A percentile compares a stretch with the other conserved stretches of the same genome.
Evolutionary conservation across 2,113 vertebrate genomes (phyloP).

Genomic region (Gymnogyps californianus): DNA sequence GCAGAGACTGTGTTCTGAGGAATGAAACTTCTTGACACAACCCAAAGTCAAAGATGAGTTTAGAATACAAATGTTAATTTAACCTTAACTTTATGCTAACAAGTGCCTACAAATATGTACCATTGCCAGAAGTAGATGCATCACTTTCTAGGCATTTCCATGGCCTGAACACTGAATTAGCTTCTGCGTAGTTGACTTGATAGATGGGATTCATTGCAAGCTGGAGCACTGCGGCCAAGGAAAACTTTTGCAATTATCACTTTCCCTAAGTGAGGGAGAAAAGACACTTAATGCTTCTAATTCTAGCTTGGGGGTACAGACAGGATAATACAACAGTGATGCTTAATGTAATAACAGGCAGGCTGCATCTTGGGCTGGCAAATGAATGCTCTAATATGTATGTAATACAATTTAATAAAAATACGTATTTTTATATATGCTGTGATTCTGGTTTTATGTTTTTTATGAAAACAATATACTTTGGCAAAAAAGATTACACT

Average conservation of each 20-base stretch:
- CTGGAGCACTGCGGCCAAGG: constrained; percentile 73
- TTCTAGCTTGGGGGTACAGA: background rate
- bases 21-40: background rate
- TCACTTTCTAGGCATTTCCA: constrained; percentile 56
- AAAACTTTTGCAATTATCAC: constrained; percentile 81
- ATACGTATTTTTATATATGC: background rate
- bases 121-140: background rate
- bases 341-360: background rate
- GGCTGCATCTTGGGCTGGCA: background rate
- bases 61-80: background rate
- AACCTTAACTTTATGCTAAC: background rate
- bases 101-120: background rate
- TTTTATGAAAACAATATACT: background rate
- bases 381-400: background rate
- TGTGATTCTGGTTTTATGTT: background rate
- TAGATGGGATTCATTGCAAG: constrained; percentile 51
- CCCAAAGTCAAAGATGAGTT: background rate
- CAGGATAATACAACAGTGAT: background rate
- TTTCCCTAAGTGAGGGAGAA: constrained; percentile 67
- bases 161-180: constrained; percentile 77
- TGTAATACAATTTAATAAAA: background rate
- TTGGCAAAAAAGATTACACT: background rate
- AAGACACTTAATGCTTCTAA: background rate
- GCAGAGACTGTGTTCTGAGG: background rate
- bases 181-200: constrained; percentile 66